Base-by-base conservation (phyloP, 2,888 invertebrate species). In the Hemistola chrysoprasaria region DNA sequence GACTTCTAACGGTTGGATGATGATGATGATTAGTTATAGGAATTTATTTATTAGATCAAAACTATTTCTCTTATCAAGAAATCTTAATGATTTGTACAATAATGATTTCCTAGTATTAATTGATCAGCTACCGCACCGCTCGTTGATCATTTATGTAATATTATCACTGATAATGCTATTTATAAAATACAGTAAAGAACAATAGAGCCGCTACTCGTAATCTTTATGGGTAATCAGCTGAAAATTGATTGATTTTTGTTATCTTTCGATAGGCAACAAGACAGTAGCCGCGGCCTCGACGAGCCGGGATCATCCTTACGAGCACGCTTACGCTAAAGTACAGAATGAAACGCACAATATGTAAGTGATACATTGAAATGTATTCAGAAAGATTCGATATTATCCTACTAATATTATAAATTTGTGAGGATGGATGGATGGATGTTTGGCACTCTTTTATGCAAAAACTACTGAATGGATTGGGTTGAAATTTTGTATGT, bases 291-390 rank as follows among this genome's bases (percentile, higher is more conserved):
- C 70, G 8, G 67, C 84, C 8, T 81, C 87, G 0, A 74, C 84
- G 1, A 83, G 78, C 44, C 70, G 85, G 31, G 92, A 93, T 31
- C 92, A 92, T 62, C 91, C 92, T 1, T 94, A 94, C 67, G 94
- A 94, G 73, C 93, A 94, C 71, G 93, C 94, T 0, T 95, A 94
- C 65, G 94, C 94, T 1, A 93, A 93, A 72, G 88, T 94, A 26
- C 92, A 94, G 74, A 91, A 90, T 53, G 88, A 89, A 59, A 73
- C 56, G 36, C 84, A 85, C 38, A 77, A 78, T 54, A 60, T 83
- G 84, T 85, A 48, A 74, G 82, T 76, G 16, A 16, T 16, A 4
- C 2, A 16, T 16, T 2, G 4, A 16, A 16, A 3, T 16, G 16
- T 16, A 16, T n/a, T n/a, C n/a, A n/a, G n/a, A n/a, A n/a, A n/a